phyloP scores from a whole-genome alignment of 2,113 vertebrate genomes.

The Mohoua ochrocephala region DNA sequence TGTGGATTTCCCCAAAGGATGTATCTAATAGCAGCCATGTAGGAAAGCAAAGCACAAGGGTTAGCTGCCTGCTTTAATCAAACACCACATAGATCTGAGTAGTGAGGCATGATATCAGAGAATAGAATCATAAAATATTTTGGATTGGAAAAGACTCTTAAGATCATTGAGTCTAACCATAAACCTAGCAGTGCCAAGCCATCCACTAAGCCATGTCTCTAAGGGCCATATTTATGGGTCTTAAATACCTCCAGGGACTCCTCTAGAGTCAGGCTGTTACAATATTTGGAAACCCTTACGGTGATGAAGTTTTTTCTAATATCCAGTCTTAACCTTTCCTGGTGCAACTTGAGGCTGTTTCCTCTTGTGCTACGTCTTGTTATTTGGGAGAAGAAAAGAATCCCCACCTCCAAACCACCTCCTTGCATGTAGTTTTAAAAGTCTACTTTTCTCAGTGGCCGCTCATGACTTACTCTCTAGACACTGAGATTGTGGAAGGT shows the following conservation, averaged over 20 bases:
- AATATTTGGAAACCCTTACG: background rate
- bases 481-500: fast-evolving
- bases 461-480: background rate
- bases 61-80: background rate
- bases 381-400: background rate
- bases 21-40: fast-evolving
- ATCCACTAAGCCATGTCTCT: background rate
- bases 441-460: background rate
- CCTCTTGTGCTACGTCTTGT: background rate
- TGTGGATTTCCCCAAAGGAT: background rate
- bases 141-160: background rate
- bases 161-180: too few species aligned
- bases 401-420: fast-evolving
- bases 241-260: background rate
- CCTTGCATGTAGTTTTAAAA: background rate
- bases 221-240: background rate
- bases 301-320: background rate
- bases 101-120: background rate
- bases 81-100: background rate
- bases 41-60: background rate
- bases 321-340: background rate
- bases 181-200: background rate
- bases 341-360: fast-evolving
- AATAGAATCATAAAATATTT: background rate
- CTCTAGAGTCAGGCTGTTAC: background rate